Evolutionary conservation across 2,888 invertebrate genomes (phyloP).

Genomic region (Morpho achilles): DNA sequence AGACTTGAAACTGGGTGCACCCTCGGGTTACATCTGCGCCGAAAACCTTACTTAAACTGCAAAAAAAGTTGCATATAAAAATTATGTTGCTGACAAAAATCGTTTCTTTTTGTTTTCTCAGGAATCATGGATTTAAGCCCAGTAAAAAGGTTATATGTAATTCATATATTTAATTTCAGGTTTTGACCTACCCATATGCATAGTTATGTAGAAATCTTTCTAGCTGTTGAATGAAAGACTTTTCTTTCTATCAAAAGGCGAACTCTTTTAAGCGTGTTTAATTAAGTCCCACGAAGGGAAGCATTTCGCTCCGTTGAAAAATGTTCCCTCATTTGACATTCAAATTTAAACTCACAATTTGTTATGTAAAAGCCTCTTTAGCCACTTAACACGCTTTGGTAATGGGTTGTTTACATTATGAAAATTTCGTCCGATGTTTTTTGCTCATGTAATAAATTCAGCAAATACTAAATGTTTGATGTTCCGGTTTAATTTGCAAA

Average conservation of each 20-base stretch:
- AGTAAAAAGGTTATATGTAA: no score
- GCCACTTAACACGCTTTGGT: neutral
- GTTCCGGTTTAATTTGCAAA: no score
- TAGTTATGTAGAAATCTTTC: no score
- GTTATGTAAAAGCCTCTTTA: slow-evolving; percentile 7
- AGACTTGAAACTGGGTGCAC: no score
- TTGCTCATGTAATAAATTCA: neutral
- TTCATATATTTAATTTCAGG: no score
- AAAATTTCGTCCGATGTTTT: neutral
- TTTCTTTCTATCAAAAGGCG: slow-evolving; percentile 12
- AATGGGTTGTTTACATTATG: neutral
- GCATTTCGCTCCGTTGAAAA: slow-evolving; percentile 14
- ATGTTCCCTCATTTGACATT: slow-evolving; percentile 5
- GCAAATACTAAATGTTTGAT: neutral
- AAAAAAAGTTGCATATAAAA: no score
- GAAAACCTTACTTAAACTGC: no score
- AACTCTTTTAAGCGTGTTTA: slow-evolving; percentile 15
- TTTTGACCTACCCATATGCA: no score
- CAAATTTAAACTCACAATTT: slow-evolving; percentile 9
- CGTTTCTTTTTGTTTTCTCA: no score
- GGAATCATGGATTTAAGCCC: no score
- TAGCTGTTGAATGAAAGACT: neutral
- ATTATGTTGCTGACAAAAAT: no score
- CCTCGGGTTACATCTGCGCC: no score
- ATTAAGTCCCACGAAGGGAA: slow-evolving; percentile 13